Conservation (phyloP, 2,113 vertebrate species). For the Protobothrops flavoviridis region DNA sequence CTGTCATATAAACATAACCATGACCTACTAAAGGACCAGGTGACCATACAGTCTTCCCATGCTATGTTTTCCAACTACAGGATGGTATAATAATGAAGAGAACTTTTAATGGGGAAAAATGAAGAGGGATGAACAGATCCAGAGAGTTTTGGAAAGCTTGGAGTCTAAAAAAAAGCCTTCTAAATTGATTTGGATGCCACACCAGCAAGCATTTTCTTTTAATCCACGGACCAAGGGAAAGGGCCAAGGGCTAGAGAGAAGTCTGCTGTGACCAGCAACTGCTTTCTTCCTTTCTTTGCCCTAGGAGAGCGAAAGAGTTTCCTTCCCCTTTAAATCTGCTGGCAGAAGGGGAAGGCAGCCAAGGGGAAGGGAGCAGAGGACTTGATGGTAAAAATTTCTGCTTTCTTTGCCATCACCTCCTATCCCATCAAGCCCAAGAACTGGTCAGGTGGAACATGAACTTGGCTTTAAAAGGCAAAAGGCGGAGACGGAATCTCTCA, state of each 20-base stretch:
- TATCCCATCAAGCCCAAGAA: constrained; percentile 8
- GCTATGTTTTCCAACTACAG: not conserved
- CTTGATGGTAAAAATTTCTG: not conserved
- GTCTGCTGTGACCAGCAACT: not conserved
- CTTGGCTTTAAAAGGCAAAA: constrained; percentile 21
- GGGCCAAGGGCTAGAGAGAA: not conserved
- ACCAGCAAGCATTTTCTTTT: not conserved
- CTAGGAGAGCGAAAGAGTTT: too few species aligned
- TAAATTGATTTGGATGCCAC: not conserved
- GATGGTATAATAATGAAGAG: not conserved
- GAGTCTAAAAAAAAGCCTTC: not conserved
- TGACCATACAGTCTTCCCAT: not conserved
- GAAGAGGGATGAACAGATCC: not conserved
- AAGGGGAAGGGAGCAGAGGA: not conserved
- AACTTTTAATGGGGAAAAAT: not conserved
- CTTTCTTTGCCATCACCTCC: constrained; percentile 9
- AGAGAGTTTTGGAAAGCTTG: not conserved
- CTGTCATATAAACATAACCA: too few species aligned
- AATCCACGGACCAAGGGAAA: not conserved
- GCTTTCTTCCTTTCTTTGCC: not conserved
- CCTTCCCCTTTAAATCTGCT: not conserved
- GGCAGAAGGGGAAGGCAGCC: not conserved
- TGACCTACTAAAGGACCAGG: not conserved
- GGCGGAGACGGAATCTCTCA: constrained; percentile 12
- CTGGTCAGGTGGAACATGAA: constrained; percentile 17